Base-by-base conservation (phyloP, 1,140 invertebrate species). In the Caenorhabditis tropicalis region DNA sequence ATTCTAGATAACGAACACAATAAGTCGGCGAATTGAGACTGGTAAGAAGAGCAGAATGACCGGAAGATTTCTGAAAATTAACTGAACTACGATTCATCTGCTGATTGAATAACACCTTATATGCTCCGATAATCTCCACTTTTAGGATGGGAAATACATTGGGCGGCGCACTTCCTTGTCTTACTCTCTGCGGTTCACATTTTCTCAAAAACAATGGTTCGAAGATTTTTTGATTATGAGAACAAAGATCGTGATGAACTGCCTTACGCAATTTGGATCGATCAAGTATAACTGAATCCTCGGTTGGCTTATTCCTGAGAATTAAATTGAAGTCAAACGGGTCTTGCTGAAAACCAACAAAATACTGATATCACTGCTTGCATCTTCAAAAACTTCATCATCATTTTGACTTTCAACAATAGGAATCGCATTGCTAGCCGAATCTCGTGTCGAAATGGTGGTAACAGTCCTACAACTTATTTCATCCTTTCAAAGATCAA, bases 381-480 rank as follows among this genome's bases (percentile, higher is more conserved):
- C 65, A 74, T 74, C 65, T n/a, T 74, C 65, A 15, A 74, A 74
- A 74, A 74, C 36, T 43, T 74, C 65, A 5, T 74, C 65, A 24
- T 74, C 65, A 24, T 65, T 65, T n/a, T 36, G 29, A 39, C 16
- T 29, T 7, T 36, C 33, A 5, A 39, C 65, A 43, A 16, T 10
- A 9, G 65, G 36, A 21, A 74, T 19, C 7, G 65, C 65, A 24
- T 74, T 74, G 21, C 65, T 74, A 12, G 65, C 65, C 4, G 65
- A 74, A 43, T 74, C 65, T 43, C 65, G 33, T 43, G 65, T 74
- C 1, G 65, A 74, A 43, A 74, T 74, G 0, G 65, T 74, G 9
- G 65, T 74, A n/a, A 3, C 65, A 46, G 19, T 74, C 24, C 65
- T 74, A n/a, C 4, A n/a, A 36, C 3, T 7, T 6, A 65, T 2